Evolutionary conservation across 2,113 vertebrate genomes (phyloP).

Genomic region (Carassius auratus): DNA sequence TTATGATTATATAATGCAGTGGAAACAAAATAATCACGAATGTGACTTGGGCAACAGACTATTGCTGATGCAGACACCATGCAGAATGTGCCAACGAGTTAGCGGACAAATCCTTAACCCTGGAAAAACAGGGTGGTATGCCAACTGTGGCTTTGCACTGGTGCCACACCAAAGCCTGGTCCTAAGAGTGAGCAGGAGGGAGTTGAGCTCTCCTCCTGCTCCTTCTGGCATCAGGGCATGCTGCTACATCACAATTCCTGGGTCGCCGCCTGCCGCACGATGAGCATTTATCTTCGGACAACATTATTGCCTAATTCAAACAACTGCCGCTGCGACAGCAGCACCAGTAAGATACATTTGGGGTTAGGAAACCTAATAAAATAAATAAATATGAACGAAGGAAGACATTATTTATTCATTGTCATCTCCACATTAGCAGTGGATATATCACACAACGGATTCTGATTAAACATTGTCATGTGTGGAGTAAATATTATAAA

Average conservation of each 20-base stretch:
- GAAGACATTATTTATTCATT: slow-evolving; percentile 11
- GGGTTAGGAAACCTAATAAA: slow-evolving; percentile 20
- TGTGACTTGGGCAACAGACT: slow-evolving; percentile 26
- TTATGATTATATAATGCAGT: slow-evolving; percentile 18
- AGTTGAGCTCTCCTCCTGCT: slow-evolving; percentile 40
- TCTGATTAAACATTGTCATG: not conserved
- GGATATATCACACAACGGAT: not conserved
- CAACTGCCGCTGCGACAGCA: too few species aligned
- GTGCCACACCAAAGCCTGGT: slow-evolving; percentile 24
- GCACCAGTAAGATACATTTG: too few species aligned
- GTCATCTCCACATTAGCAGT: not conserved
- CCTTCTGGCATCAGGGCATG: not conserved
- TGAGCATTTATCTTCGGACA: slow-evolving; percentile 28
- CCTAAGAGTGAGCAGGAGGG: slow-evolving; percentile 46
- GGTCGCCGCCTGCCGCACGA: slow-evolving; percentile 10
- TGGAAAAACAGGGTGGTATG: slow-evolving; percentile 9
- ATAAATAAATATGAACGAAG: not conserved
- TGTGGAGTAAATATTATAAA: not conserved
- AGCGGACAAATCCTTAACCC: slow-evolving; percentile 44
- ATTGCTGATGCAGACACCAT: slow-evolving; percentile 11
- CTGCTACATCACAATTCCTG: slow-evolving; percentile 9
- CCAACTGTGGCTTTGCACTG: slow-evolving; percentile 28
- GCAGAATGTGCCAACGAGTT: slow-evolving; percentile 34
- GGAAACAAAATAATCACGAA: slow-evolving; percentile 28
- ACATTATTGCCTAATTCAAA: slow-evolving; percentile 26